Percentiles rank a stretch among this genome's conserved stretches.
Conservation (phyloP, 92 coral and sea anemone species). For the Paramuricea clavata region DNA sequence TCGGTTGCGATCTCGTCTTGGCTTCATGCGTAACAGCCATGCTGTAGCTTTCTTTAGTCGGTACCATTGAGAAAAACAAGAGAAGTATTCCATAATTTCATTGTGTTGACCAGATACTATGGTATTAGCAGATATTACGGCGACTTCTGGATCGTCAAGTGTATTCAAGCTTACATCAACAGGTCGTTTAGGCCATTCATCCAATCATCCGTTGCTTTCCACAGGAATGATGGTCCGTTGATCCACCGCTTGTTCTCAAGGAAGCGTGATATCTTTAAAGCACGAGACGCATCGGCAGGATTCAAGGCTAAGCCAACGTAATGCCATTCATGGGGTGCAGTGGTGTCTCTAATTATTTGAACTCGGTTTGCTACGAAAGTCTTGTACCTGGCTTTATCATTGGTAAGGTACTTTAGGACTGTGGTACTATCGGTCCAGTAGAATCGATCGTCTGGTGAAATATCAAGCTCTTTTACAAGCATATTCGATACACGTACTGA, state of each 20-base stretch:
- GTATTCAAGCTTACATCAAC: neutral
- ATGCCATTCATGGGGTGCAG: constrained; percentile 41
- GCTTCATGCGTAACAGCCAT: constrained; percentile 30
- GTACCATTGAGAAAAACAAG: constrained; percentile 23
- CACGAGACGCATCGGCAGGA: constrained; percentile 58
- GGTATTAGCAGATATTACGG: neutral
- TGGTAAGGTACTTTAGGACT: constrained; percentile 48
- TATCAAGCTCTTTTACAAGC: constrained; percentile 20
- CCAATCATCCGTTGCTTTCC: neutral
- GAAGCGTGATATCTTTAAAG: neutral
- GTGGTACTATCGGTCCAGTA: constrained; percentile 60
- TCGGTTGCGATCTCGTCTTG: neutral
- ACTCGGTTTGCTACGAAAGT: constrained; percentile 59
- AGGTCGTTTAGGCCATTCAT: neutral
- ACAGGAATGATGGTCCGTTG: neutral
- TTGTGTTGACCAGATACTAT: neutral
- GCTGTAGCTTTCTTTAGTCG: constrained; percentile 24
- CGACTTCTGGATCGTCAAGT: constrained; percentile 46
- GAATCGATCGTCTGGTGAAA: constrained; percentile 16
- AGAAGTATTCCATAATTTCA: constrained; percentile 23
- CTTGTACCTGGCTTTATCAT: constrained; percentile 42
- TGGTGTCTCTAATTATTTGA: constrained; percentile 35
- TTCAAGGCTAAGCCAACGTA: constrained; percentile 28
- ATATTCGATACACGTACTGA: constrained; percentile 32
- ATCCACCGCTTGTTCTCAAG: constrained; percentile 36